Evolutionary conservation across 2,888 invertebrate species (phyloP), one percentile per base, ranked within the genome.

Genomic region (Mesorhabditis spiculigera): DNA sequence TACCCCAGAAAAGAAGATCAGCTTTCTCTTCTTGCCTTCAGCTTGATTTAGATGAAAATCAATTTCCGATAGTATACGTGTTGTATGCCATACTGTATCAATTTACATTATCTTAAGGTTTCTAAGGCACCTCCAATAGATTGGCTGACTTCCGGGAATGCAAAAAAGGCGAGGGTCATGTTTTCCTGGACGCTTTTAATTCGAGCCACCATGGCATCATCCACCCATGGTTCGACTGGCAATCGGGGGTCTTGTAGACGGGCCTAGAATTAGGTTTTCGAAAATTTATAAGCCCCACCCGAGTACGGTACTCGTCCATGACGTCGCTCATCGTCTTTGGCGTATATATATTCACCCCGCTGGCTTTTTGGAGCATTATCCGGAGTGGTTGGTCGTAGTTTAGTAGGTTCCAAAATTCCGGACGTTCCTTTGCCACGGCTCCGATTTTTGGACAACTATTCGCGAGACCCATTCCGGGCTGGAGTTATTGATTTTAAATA

Each of bases 1-100:
- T 10, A 50, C 58, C 58, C 58, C 58, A 50, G 58, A 50, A 50
- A 50, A 50, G 58, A 50, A 50, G n/a, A 50, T n/a, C 10, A 50
- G n/a, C n/a, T 50, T 50, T n/a, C 58, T 50, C 3, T n/a, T 10
- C n/a, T 3, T 50, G 58, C n/a, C n/a, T 50, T 10, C n/a, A 10
- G 58, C 10, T 3, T 50, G 58, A 50, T 50, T 50, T n/a, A 50
- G n/a, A n/a, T 13, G 10, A 50, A 50, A 10, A 50, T 50, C 58
- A n/a, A 50, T 50, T 50, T 50, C 58, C 10, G 8, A 10, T 13
- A 50, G 8, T n/a, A 50, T 13, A 13, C 58, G 8, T 50, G 58
- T 50, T 50, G 58, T 50, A n/a, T 50, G 58, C 58, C 58, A 50
- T 50, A n/a, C 58, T 50, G 58, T 1, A 50, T 2, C 1, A n/a